Evolutionary conservation across 2,888 invertebrate genomes (phyloP).

Genomic region (Pyrrhosoma nymphula): DNA sequence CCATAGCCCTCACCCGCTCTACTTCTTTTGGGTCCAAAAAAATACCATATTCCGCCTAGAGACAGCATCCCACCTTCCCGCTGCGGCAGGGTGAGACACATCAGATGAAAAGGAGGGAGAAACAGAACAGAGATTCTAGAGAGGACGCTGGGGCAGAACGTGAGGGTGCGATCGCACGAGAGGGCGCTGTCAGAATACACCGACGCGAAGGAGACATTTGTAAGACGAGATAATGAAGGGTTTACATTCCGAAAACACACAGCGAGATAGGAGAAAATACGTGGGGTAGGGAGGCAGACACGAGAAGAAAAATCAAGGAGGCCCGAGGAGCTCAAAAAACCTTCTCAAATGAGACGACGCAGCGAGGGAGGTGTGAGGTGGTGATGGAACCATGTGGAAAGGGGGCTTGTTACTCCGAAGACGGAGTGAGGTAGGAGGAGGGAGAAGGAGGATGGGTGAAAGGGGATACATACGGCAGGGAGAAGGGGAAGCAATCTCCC

Average conservation of each 20-base stretch:
- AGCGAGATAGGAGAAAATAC: neutral
- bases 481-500: neutral
- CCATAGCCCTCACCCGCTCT: no score
- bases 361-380: neutral
- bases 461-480: neutral
- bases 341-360: neutral
- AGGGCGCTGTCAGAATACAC: neutral
- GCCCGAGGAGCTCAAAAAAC: neutral
- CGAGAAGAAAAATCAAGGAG: neutral
- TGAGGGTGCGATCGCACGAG: neutral
- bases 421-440: neutral
- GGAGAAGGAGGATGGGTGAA: neutral
- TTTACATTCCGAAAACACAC: slow-evolving; percentile 48
- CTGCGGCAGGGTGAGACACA: neutral
- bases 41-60: no score
- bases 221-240: slow-evolving; percentile 64
- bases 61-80: neutral
- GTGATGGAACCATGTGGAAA: neutral
- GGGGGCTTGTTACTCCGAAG: slow-evolving; percentile 21
- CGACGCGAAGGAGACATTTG: neutral
- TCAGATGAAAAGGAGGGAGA: neutral
- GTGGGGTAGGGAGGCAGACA: neutral
- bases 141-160: neutral
- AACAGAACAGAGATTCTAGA: neutral
- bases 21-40: no score